A percentile compares a stretch with the other conserved stretches of the same genome.
Conservation (phyloP, 2,797 vertebrate genomes). For the Poecilia picta region DNA sequence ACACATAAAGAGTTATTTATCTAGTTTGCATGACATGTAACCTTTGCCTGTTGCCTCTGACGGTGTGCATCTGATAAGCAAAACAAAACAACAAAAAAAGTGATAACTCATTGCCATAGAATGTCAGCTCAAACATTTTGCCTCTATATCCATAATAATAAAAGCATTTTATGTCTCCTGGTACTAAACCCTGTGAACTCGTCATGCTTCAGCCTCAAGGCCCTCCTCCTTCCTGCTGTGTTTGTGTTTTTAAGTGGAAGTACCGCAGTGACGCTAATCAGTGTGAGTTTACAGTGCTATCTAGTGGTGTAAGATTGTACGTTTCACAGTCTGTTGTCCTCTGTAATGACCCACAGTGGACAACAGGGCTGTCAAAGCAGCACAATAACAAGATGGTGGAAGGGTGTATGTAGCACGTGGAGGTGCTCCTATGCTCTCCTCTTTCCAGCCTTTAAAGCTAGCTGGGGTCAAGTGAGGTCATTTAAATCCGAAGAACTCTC, state of each 20-base stretch:
- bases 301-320: slow-evolving; percentile 71
- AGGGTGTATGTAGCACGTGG: slow-evolving; percentile 48
- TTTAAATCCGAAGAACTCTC: neutral
- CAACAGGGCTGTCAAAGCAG: slow-evolving; percentile 53
- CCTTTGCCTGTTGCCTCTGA: slow-evolving; percentile 81
- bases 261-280: slow-evolving; percentile 53
- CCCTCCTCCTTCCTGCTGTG: slow-evolving; percentile 10
- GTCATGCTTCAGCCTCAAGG: slow-evolving; percentile 13
- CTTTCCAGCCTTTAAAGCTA: slow-evolving; percentile 22
- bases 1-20: slow-evolving; percentile 81
- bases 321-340: slow-evolving; percentile 62
- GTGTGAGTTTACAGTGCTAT: slow-evolving; percentile 71
- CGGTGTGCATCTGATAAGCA: slow-evolving; percentile 75
- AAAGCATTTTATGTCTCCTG: slow-evolving; percentile 79
- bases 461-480: slow-evolving; percentile 4
- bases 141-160: slow-evolving; percentile 80
- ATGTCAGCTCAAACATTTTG: slow-evolving; percentile 77
- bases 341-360: slow-evolving; percentile 72
- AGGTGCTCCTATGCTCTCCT: slow-evolving; percentile 4
- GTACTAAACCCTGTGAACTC: slow-evolving; percentile 40
- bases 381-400: slow-evolving; percentile 64
- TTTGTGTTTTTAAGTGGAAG: slow-evolving; percentile 16
- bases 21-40: slow-evolving; percentile 84
- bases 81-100: slow-evolving; percentile 49
- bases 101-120: slow-evolving; percentile 75